Base-by-base conservation (phyloP, 2,797 vertebrate species). In the Sphenodon punctatus region DNA sequence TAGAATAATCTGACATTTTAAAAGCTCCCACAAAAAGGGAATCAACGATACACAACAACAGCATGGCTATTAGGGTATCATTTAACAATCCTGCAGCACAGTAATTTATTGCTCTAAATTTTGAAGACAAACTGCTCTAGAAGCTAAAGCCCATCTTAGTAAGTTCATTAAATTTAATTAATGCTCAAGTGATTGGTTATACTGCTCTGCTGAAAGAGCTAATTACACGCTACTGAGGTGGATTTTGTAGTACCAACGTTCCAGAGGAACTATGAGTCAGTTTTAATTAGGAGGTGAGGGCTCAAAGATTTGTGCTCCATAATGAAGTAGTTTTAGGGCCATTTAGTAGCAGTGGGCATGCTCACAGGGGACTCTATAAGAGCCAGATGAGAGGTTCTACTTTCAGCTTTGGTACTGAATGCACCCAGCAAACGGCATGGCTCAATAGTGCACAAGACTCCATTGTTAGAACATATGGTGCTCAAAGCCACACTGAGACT, bases 91-190 rank as follows among this genome's bases (percentile, higher is more conserved):
- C 69, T 12, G 3, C 74, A n/a, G 30, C 46, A 66, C 75, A 60
- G 39, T 71, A 80, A 87, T 90, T 75, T 80, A 85, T 65, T 84
- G 66, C 80, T 61, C 7, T 75, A 81, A 83, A 64, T 76, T 58
- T 64, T 84, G 75, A 88, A 88, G 79, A 88, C 82, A 94, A 92
- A 87, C 89, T 58, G 79, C 89, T 89, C 82, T 8, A 80, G 66
- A 9, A 90, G 84, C 87, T 91, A 89, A 81, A 82, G 42, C 74
- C 72, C 12, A 79, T 82, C 74, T 83, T 66, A 53, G 20, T 67
- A 89, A 85, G 77, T 90, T 92, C 73, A 90, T 91, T 85, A 87
- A 90, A 87, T 86, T 85, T 76, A 91, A 92, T 82, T 89, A 87
- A 67, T 79, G 76, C 77, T 71, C 66, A 78, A 90, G 34, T 51